phyloP scores from a whole-genome alignment of 2,888 invertebrate species.

The Geophilus truncorum region DNA sequence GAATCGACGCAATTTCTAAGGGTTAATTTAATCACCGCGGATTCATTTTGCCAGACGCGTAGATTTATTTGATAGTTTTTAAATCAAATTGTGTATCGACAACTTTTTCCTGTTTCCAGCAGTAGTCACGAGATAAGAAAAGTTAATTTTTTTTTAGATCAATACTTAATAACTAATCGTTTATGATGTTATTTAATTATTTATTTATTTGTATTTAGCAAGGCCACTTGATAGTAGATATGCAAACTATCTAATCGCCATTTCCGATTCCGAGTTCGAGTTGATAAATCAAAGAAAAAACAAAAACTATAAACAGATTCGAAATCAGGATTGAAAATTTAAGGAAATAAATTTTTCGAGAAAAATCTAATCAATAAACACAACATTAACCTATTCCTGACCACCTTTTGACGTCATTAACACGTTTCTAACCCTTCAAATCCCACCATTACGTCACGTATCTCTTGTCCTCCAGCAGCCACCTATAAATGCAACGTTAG shows the following conservation, averaged over 20 bases:
- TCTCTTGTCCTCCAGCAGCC: not conserved
- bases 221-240: not conserved
- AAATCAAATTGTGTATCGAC: not conserved
- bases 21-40: not conserved
- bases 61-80: not conserved
- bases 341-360: too few species aligned
- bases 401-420: not conserved
- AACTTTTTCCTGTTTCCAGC: not conserved
- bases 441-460: too few species aligned
- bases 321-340: not conserved
- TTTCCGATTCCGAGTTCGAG: not conserved
- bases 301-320: not conserved
- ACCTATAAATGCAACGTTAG: not conserved
- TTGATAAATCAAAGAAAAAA: not conserved
- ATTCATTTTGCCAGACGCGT: not conserved
- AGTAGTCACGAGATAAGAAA: not conserved
- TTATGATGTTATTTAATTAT: not conserved
- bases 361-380: not conserved
- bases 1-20: too few species aligned
- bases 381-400: not conserved
- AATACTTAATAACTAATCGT: not conserved
- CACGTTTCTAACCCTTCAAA: not conserved
- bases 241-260: not conserved
- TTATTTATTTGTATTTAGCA: not conserved
- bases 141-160: conserved; percentile 3